Evolutionary conservation across 2,888 invertebrate species (phyloP).

Genomic region (Blastobasis lacticolella): DNA sequence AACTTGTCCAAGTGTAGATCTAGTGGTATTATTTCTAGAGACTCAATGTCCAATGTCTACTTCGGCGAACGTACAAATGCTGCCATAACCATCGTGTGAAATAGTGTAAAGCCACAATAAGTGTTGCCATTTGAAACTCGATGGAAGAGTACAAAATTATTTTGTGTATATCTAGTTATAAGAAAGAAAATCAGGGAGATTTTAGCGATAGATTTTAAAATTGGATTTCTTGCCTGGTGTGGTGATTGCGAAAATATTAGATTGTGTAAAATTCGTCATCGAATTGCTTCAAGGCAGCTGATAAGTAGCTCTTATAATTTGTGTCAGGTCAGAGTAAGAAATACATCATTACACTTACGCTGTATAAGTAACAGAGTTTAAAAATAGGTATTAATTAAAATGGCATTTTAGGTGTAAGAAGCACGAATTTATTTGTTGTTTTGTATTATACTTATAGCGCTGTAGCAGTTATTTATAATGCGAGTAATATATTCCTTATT

Average conservation of each 20-base stretch:
- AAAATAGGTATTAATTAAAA: slow-evolving; percentile 36
- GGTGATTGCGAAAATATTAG: slow-evolving; percentile 41
- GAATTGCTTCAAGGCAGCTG: slow-evolving; percentile 26
- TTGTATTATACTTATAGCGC: slow-evolving; percentile 57
- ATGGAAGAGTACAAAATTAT: slow-evolving; percentile 73
- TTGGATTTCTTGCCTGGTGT: slow-evolving; percentile 59
- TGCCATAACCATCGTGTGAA: slow-evolving; percentile 43
- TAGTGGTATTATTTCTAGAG: background rate
- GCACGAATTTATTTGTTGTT: slow-evolving; percentile 74
- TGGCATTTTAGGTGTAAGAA: slow-evolving; percentile 63
- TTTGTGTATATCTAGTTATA: slow-evolving; percentile 70
- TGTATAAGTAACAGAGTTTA: slow-evolving; percentile 30
- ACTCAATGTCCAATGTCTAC: slow-evolving; percentile 18
- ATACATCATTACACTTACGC: slow-evolving; percentile 24
- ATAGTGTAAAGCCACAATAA: slow-evolving; percentile 36
- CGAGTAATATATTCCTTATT: slow-evolving; percentile 60
- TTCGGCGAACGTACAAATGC: slow-evolving; percentile 50
- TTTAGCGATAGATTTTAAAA: slow-evolving; percentile 54
- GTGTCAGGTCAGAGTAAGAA: slow-evolving; percentile 25
- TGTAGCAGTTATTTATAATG: slow-evolving; percentile 45
- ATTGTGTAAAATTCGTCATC: slow-evolving; percentile 28
- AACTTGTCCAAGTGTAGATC: too few relatives aligned
- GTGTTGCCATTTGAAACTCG: slow-evolving; percentile 69
- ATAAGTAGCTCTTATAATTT: slow-evolving; percentile 18
- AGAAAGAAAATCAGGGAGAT: slow-evolving; percentile 72